Base-by-base conservation (phyloP, 2,113 vertebrate species). In the Crotalus helleri region DNA sequence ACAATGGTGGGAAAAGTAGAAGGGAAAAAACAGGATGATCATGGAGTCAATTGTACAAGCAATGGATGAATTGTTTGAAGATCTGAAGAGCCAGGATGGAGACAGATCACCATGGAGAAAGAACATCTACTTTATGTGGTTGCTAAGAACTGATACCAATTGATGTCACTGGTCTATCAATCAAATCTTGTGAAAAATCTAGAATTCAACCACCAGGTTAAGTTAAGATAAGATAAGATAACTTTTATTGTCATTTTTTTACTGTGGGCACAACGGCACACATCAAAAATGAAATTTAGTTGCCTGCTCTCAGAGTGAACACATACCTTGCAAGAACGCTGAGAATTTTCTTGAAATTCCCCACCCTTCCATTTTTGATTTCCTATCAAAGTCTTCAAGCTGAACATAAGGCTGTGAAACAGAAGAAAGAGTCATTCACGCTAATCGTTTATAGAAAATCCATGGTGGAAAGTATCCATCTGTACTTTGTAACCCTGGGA, bases 371-470 rank as follows among this genome's bases (percentile, higher is more conserved):
- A 5, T 10, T 54, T 39, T 0, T 4, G 4, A 9, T 26, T 61
- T 7, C 58, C 5, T 46, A 85, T 64, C 46, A 57, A 1, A 59
- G 8, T 92, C 74, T 74, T 81, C 33, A 74, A 92, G 87, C 8
- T 3, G 61, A 89, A 57, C 61, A 39, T n/a, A 64, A 92, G 64
- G 61, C 29, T 29, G 61, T 29, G 59, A 55, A 57, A 81, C 23
- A n/a, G 53, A 85, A 89, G 33, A 10, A 24, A 21, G 26, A 46
- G 64, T 59, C 11, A 21, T 46, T 19, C 17, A 10, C 19, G 24
- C 69, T 92, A 89, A 89, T 89, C 90, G 64, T 92, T 92, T 85
- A 49, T 59, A 81, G 92, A 85, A 90, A 12, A 81, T 33, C 33
- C 44, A 44, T 55, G 81, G 44, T 54, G 10, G 44, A 59, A 44